A percentile compares a stretch with the other conserved stretches of the same genome.
These are phyloP conservation scores for Aphelenchoides avenae DNA, from an alignment of 1,140 invertebrate species.

Conservation along the genomic window DNA sequence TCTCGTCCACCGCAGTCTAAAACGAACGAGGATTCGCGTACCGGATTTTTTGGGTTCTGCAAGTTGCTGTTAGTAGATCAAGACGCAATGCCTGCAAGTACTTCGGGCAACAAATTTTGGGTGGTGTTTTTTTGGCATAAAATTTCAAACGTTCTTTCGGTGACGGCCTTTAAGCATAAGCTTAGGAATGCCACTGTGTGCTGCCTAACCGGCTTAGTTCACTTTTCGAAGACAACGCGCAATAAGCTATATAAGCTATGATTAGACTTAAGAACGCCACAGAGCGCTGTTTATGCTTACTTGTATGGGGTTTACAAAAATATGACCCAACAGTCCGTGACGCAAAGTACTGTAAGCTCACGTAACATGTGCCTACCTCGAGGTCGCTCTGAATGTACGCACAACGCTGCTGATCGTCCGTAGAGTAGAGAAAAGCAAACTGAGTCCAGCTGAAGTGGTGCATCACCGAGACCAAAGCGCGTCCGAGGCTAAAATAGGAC, in stretches of 20 bases:
- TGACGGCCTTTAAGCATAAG: background rate
- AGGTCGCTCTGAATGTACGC: background rate
- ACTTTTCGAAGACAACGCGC: slow-evolving; percentile 4
- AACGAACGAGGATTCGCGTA: background rate
- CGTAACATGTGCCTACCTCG: background rate
- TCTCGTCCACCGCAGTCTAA: slow-evolving; percentile 6
- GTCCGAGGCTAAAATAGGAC: slow-evolving; percentile 2
- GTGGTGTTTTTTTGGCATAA: no score
- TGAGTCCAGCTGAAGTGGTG: slow-evolving; percentile 2
- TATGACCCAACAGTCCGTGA: background rate
- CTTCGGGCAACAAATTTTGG: no score
- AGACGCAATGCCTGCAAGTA: no score
- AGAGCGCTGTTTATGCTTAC: background rate
- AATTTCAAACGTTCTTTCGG: no score
- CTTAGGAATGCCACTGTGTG: background rate
- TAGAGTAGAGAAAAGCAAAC: slow-evolving; percentile 9
- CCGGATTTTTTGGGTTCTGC: no score
- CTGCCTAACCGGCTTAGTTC: background rate
- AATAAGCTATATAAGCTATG: no score
- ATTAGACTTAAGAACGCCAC: background rate
- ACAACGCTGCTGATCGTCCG: slow-evolving; percentile 6
- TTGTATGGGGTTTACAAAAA: no score
- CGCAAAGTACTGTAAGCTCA: background rate
- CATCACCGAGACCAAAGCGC: slow-evolving; percentile 4
- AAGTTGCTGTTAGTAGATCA: no score